Evolutionary conservation across 1,140 invertebrate genomes (phyloP), one percentile per base, ranked within the genome.

Genomic region (Cephus cinctus): DNA sequence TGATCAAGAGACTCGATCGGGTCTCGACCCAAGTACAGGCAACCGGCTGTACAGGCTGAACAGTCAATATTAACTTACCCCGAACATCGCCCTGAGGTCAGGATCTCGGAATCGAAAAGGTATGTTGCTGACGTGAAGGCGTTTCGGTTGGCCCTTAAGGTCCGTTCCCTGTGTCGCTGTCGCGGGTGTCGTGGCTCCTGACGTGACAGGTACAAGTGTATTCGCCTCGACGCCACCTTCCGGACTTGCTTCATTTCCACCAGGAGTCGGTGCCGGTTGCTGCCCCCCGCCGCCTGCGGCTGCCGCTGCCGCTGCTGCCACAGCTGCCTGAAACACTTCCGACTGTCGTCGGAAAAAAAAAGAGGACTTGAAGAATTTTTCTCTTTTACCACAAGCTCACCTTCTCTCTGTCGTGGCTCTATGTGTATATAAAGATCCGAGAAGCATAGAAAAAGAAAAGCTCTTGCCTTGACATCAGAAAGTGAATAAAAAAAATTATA

Each of bases 31-130:
- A 23, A 44, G 19, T 40, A 36, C 8, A 45, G 18, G 21, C 50
- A 40, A 46, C 14, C n/a, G n/a, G n/a, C n/a, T n/a, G n/a, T n/a
- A n/a, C n/a, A n/a, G 9, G 36, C 11, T 15, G 35, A 2, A 42
- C 5, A 35, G 20, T n/a, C 21, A 48, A 21, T 4, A 60, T 2
- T 12, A 30, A 89, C 90, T 87, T 81, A 98, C 96, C 79, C 94
- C 95, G 82, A 98, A 96, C 87, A 98, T 94, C 60, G 93, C 88
- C 75, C 94, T 86, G 47, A 99, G 83, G 79, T 98, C 96, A 42
- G 94, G 94, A 81, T 98, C 96, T 78, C 96, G 85, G 80, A 98
- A 98, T 69, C 95, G 83, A 81, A 99, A 98, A 56, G 96, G 96
- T 83, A 98, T 99, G 82, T 98, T 98, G 69, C 95, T 98, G 64